Conservation (phyloP, 1,140 invertebrate species). For the Goniozus legneri region DNA sequence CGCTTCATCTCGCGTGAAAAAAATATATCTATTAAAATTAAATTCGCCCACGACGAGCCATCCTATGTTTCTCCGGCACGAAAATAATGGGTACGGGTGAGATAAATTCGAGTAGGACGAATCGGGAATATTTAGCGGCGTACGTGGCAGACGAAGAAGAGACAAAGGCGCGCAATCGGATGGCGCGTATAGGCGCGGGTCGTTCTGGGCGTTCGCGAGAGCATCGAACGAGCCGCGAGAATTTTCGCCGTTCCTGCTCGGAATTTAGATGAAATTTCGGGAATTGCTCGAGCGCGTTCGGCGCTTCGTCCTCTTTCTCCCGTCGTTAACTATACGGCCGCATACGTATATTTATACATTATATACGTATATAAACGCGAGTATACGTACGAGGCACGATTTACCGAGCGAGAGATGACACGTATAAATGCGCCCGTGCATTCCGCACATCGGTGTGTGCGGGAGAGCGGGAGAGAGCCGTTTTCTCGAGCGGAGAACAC, state of each 20-base stretch:
- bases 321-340: background rate
- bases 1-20: too few relatives aligned
- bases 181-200: too few relatives aligned
- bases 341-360: background rate
- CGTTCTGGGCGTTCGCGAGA: background rate
- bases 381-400: conserved; percentile 16
- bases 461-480: background rate
- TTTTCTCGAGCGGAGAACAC: too few relatives aligned
- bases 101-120: too few relatives aligned
- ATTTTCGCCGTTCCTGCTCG: conserved; percentile 38
- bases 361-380: conserved; percentile 13
- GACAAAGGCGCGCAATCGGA: background rate
- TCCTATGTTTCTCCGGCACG: too few relatives aligned
- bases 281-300: conserved; percentile 45
- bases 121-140: too few relatives aligned
- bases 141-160: background rate
- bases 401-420: conserved; percentile 15
- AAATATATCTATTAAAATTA: too few relatives aligned
- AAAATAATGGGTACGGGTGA: too few relatives aligned
- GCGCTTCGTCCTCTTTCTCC: background rate
- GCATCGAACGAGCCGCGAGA: conserved; percentile 30
- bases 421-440: conserved; percentile 6
- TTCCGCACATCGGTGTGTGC: background rate
- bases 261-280: conserved; percentile 55
- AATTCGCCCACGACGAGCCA: too few relatives aligned